These are phyloP conservation scores for Mus pahari DNA, from an alignment of 2,113 vertebrate genomes.

Conservation along the genomic window DNA sequence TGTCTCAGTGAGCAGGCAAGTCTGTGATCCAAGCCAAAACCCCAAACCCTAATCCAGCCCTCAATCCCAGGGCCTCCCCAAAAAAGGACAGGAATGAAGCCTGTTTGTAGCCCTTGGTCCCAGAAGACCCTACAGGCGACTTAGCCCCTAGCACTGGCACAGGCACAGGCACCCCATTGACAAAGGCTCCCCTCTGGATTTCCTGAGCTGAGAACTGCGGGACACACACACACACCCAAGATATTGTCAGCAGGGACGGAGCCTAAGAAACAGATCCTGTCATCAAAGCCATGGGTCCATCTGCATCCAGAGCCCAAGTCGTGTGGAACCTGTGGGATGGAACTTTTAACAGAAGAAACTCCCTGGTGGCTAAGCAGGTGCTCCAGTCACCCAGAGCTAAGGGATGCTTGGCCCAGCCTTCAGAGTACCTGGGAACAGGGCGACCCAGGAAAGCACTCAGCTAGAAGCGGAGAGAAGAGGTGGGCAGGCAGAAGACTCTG, in stretches of 20 bases:
- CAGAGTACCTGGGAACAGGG: neutral
- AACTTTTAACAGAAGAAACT: neutral
- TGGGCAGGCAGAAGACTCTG: accelerated
- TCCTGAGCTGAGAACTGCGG: neutral
- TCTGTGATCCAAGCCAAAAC: neutral
- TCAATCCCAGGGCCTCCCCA: neutral
- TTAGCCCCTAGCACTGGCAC: neutral
- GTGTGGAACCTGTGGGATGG: neutral
- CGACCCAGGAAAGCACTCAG: accelerated
- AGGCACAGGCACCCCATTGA: accelerated
- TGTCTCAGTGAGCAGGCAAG: neutral
- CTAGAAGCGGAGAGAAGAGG: neutral
- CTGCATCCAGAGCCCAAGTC: neutral
- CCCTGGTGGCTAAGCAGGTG: too few relatives aligned
- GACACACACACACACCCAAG: too few relatives aligned
- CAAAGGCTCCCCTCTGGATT: neutral
- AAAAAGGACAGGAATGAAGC: neutral
- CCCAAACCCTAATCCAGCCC: neutral
- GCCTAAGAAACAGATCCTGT: neutral
- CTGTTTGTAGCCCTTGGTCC: neutral
- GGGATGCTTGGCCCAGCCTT: neutral
- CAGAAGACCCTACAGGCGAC: neutral
- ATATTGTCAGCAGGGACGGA: neutral
- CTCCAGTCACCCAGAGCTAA: neutral
- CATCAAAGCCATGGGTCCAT: neutral